A percentile compares a stretch with the other conserved stretches of the same genome.
phyloP scores from a whole-genome alignment of 2,797 vertebrate species.

The Sebastes hopkinsi region DNA sequence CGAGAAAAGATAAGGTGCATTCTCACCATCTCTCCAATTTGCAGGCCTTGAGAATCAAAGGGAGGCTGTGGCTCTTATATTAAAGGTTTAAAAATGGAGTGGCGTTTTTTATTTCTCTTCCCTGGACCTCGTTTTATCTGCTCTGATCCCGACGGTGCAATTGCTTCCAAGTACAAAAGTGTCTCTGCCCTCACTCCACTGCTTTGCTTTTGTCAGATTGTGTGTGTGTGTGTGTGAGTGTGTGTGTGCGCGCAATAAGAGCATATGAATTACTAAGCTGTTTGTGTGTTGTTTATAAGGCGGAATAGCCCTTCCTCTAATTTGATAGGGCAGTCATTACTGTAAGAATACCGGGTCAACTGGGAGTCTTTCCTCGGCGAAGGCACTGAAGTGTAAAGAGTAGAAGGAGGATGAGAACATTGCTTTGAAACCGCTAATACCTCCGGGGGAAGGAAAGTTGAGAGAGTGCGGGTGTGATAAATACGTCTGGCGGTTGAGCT shows the following conservation, averaged over 20 bases:
- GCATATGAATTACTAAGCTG: background rate
- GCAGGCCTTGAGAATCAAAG: constrained; percentile 62
- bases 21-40: constrained; percentile 66
- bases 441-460: constrained; percentile 1
- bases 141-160: constrained; percentile 46
- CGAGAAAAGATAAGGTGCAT: constrained; percentile 71
- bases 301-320: background rate
- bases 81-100: constrained; percentile 69
- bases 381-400: constrained; percentile 22
- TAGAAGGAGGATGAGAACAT: constrained; percentile 33
- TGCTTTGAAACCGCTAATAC: constrained; percentile 19
- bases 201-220: constrained; percentile 5
- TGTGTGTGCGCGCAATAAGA: background rate
- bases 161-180: constrained; percentile 54
- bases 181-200: constrained; percentile 14
- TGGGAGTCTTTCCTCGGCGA: background rate
- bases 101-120: constrained; percentile 56
- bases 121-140: constrained; percentile 58
- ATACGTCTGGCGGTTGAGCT: background rate
- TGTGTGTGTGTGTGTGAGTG: background rate
- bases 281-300: background rate
- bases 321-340: constrained; percentile 15
- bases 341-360: constrained; percentile 19
- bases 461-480: constrained; percentile 27
- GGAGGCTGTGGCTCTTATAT: constrained; percentile 42